phyloP scores from a whole-genome alignment of 1,140 invertebrate genomes.

The Anthonomus grandis region DNA sequence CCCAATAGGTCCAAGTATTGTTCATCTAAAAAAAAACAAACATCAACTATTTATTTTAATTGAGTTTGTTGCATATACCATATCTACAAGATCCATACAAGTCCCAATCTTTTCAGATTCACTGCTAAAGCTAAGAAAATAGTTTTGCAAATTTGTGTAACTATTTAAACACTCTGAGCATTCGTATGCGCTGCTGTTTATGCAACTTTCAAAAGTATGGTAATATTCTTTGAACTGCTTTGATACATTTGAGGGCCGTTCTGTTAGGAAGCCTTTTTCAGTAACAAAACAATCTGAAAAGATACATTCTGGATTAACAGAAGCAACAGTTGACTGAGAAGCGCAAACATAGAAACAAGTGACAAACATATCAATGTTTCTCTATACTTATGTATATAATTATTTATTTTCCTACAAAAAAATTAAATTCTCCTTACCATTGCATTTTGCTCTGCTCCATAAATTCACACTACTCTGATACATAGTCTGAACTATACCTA shows the following conservation, averaged over 20 bases:
- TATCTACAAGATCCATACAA: conserved; percentile 60
- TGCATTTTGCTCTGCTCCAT: conserved; percentile 56
- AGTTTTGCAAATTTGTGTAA: conserved; percentile 53
- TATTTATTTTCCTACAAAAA: no score
- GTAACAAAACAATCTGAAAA: conserved; percentile 56
- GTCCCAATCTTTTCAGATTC: conserved; percentile 54
- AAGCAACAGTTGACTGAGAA: background rate
- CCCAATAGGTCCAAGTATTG: conserved; percentile 56
- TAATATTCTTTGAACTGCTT: conserved; percentile 50
- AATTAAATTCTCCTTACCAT: conserved; percentile 52
- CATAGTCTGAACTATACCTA: conserved; percentile 53
- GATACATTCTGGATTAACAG: conserved; percentile 23
- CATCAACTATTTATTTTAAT: conserved; percentile 19
- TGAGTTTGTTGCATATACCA: conserved; percentile 47
- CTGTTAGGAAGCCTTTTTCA: conserved; percentile 43
- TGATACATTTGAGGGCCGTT: conserved; percentile 49
- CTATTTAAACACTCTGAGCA: conserved; percentile 53
- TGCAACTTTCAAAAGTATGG: conserved; percentile 50
- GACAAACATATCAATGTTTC: no score
- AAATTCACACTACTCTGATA: conserved; percentile 52
- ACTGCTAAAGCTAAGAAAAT: conserved; percentile 55
- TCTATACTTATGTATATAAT: background rate
- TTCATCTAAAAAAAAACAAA: conserved; percentile 53
- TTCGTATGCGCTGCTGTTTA: conserved; percentile 43
- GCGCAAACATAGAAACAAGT: no score